Percentiles rank a stretch among this genome's conserved stretches.
Conservation (phyloP, 2,113 vertebrate genomes). For the Tetrao urogallus region DNA sequence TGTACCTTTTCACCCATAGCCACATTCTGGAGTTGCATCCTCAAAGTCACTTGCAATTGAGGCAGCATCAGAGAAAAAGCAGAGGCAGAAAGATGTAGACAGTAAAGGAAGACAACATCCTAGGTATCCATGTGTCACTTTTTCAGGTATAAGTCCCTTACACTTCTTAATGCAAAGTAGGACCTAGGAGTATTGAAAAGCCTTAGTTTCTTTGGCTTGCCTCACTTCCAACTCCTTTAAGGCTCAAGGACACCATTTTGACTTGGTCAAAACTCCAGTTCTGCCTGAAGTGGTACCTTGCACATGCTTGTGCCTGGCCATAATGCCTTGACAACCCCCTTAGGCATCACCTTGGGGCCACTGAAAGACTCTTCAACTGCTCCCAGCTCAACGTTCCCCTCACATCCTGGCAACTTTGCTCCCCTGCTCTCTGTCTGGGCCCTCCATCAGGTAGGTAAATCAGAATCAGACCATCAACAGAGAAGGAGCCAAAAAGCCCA, state of each 20-base stretch:
- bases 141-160: not conserved
- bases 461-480: not conserved
- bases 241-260: not conserved
- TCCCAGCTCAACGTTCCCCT: fast-evolving
- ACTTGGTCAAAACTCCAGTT: not conserved
- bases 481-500: not conserved
- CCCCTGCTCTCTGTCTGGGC: not conserved
- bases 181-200: not conserved
- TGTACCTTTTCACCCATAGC: not conserved
- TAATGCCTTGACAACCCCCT: not conserved
- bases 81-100: not conserved
- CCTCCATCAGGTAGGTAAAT: not conserved
- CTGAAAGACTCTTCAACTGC: not conserved
- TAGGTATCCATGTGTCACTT: not conserved
- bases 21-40: fast-evolving
- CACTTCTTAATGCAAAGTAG: not conserved
- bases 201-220: not conserved
- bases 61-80: not conserved
- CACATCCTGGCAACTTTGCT: not conserved
- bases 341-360: not conserved
- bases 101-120: fast-evolving
- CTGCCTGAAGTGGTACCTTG: too few relatives aligned
- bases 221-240: not conserved
- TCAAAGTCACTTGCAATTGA: not conserved
- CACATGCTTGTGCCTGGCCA: fast-evolving